phyloP scores from a whole-genome alignment of 2,797 vertebrate species.

The Neomorphus geoffroyi region DNA sequence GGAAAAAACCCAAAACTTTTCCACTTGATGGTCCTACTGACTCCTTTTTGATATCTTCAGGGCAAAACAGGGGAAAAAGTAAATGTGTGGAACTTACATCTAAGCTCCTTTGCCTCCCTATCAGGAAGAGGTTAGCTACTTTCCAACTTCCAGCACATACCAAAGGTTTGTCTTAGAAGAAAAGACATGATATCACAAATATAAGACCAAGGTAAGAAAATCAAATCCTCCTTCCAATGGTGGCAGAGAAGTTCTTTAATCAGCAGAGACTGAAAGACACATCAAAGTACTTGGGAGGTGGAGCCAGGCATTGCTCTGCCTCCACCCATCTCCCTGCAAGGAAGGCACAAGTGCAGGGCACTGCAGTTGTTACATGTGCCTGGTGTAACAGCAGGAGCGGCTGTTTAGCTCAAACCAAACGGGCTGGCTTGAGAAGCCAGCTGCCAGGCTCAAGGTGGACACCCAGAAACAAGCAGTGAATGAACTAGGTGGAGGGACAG shows the following conservation, averaged over 20 bases:
- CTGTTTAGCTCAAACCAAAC: background rate
- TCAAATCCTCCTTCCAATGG: background rate
- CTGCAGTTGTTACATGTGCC: background rate
- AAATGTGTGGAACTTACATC: background rate
- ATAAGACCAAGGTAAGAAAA: background rate
- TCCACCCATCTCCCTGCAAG: background rate
- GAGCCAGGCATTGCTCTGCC: background rate
- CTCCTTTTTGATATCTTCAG: background rate
- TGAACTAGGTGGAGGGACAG: background rate
- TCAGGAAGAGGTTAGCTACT: background rate
- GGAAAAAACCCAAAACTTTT: background rate
- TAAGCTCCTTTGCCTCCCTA: background rate
- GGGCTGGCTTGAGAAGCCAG: background rate
- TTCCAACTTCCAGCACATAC: background rate
- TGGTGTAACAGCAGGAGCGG: accelerated
- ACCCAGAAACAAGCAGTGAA: background rate
- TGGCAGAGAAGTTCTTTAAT: background rate
- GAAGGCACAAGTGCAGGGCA: background rate
- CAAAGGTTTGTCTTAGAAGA: background rate
- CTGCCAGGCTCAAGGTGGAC: background rate
- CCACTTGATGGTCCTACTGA: background rate
- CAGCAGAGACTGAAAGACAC: background rate
- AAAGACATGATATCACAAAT: no score
- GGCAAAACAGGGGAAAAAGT: background rate
- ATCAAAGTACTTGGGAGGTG: background rate